Evolutionary conservation across 2,888 invertebrate genomes (phyloP), one percentile per base, ranked within the genome.

Genomic region (Congeria kusceri): DNA sequence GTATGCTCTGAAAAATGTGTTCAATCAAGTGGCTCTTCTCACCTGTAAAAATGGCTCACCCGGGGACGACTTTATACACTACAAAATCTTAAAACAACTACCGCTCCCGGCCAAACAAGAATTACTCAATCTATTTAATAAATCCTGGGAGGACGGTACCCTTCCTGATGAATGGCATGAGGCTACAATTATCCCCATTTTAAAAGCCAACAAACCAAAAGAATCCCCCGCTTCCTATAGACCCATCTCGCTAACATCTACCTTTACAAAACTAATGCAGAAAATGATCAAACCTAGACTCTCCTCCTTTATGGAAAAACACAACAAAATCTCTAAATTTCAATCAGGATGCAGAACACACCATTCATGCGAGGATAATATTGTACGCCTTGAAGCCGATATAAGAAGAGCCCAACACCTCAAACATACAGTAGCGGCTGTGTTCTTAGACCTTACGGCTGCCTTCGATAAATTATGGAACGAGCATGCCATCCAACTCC

Each of bases 391-490:
- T 4, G 65, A 65, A 49, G 47, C 49, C 20, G 47, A 49, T 27
- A 23, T 18, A 5, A 63, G 46, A 63, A n/a, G 32, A 23, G 27
- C 63, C 23, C 44, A 63, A 46, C 15, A 20, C 9, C 18, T 27
- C 11, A 3, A 20, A 5, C 27, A 63, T 25, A 25, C 39, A 9
- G 20, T 63, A 29, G 11, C 23, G 5, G 63, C 63, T 18, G 44
- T 63, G 23, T 63, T 63, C 29, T 29, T 59, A 29, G 59, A 59
- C 29, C 23, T 61, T 9, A 59, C 20, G 2, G 39, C 29, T 15
- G 59, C 59, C 4, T 59, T 59, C 59, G 59, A 59, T 59, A 59
- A 59, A 59, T 29, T 59, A 29, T 59, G 59, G 59, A 59, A 59
- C 28, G 59, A 39, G 4, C 32, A 23, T 13, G 59, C 29, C 5